Base-by-base conservation (phyloP, 2,797 vertebrate species). In the Lepilemur septentrionalis region DNA sequence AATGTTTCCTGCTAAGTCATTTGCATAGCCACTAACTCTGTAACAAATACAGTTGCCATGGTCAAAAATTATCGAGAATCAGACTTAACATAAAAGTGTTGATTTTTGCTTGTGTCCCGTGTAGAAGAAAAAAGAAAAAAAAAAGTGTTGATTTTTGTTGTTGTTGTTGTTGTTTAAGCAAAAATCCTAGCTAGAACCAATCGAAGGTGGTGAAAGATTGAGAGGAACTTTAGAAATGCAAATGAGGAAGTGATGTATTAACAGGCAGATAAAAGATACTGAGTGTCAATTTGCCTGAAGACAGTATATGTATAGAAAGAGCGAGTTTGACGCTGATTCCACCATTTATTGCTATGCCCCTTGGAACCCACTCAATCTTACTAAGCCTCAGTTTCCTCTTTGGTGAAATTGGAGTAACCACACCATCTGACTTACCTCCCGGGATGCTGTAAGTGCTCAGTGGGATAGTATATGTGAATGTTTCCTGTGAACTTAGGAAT, bases 201-300 rank as follows among this genome's bases (percentile, higher is more conserved):
- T 35, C 46, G 7, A 81, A 69, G 48, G 13, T 28, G 67, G 69
- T 25, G 22, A 90, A 83, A 89, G 38, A 57, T 32, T 30, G 48
- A 80, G 75, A 94, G 30, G 10, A 96, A 84, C 11, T 43, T 93
- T 55, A 81, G 59, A 89, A 93, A 78, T 50, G 28, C 22, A 92
- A 67, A 22, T 35, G 17, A 90, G 23, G 30, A 89, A 88, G 12
- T 55, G 18, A 48, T 35, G 8, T 35, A 7, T 7, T 13, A 25
- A 20, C 2, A 85, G 17, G 28, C 8, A 55, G 22, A 78, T 79
- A 4, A 93, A n/a, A 82, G 13, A 67, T 57, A 48, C 8, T 63
- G 13, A 80, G 2, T 65, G n/a, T 81, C 50, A 67, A 18, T 73
- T 93, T 73, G 7, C 38, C 43, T 86, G 41, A 89, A 94, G 50